Conservation (phyloP, 2,797 vertebrate species). For the Fistularia commersonii region DNA sequence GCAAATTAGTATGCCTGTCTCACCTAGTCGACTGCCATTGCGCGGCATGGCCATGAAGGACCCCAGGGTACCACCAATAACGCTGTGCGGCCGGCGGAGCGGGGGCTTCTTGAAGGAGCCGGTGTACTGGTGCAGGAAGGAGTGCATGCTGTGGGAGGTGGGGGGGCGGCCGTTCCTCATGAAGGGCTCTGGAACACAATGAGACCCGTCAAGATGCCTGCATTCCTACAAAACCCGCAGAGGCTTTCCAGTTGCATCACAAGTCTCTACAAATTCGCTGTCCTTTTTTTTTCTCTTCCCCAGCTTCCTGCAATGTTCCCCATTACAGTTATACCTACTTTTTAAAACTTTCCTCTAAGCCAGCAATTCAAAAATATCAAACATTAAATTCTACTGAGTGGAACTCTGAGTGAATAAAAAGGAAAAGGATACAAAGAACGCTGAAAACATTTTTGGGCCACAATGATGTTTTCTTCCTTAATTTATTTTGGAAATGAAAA, state of each 20-base stretch:
- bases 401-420: conserved; percentile 3
- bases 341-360: too few species aligned
- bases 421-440: neutral
- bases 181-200: conserved; percentile 86
- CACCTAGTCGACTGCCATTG: conserved; percentile 96
- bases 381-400: conserved; percentile 5
- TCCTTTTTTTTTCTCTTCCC: too few species aligned
- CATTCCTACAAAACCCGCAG: neutral
- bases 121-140: conserved; percentile 98
- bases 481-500: too few species aligned
- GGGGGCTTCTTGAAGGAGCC: conserved; percentile 99
- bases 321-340: too few species aligned
- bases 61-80: conserved; percentile 94
- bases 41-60: conserved; percentile 98
- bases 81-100: conserved; percentile 92
- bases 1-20: conserved; percentile 40
- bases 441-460: too few species aligned
- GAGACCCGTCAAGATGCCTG: neutral
- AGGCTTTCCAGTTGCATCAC: too few species aligned
- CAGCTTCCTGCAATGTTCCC: too few species aligned
- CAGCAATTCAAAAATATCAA: conserved; percentile 14
- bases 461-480: too few species aligned
- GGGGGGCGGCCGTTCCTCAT: conserved; percentile 98
- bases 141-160: conserved; percentile 98
- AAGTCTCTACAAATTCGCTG: too few species aligned